Percentiles rank a stretch among this genome's conserved stretches.
Conservation (phyloP, 2,797 vertebrate genomes). For the Rousettus madagascariensis region DNA sequence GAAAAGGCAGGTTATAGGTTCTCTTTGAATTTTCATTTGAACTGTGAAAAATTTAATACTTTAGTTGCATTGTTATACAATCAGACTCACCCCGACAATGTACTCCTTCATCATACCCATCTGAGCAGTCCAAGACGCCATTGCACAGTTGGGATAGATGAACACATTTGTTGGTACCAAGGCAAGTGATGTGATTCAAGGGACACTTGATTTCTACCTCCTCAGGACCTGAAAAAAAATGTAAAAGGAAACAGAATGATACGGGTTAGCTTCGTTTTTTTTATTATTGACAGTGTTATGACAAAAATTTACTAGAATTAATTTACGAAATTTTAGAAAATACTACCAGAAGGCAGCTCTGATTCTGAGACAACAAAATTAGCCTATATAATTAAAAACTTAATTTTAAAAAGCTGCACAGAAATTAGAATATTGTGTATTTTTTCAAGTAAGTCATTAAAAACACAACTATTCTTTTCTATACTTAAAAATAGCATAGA, state of each 20-base stretch:
- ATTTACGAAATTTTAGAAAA: background rate
- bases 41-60: background rate
- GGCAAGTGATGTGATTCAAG: slow-evolving; percentile 93
- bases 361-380: background rate
- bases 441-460: background rate
- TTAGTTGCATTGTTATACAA: background rate
- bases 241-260: background rate
- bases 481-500: background rate
- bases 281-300: background rate
- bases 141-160: slow-evolving; percentile 97
- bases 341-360: background rate
- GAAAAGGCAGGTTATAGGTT: background rate
- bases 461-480: background rate
- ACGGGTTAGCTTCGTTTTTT: background rate
- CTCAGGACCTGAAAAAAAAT: slow-evolving; percentile 86
- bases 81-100: slow-evolving; percentile 94
- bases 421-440: background rate
- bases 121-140: slow-evolving; percentile 92
- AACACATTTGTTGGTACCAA: slow-evolving; percentile 92
- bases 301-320: background rate
- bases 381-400: background rate
- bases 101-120: slow-evolving; percentile 94
- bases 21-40: background rate
- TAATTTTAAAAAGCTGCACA: background rate
- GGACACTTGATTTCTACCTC: slow-evolving; percentile 91